phyloP scores from a whole-genome alignment of 2,113 vertebrate genomes.

The Bos javanicus region DNA sequence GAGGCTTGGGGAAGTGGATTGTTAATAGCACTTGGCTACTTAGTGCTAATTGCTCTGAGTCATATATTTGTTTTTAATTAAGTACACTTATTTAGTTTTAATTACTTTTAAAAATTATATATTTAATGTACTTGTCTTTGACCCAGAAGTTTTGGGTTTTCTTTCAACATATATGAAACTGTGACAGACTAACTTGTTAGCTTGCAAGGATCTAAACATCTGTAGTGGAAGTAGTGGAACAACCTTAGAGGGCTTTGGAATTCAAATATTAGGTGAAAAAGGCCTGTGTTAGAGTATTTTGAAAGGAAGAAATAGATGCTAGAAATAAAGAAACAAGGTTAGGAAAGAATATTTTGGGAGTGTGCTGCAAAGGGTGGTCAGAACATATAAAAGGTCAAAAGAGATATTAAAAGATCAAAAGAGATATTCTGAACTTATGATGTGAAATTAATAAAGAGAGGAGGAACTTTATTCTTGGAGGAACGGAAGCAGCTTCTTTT shows the following conservation, averaged over 20 bases:
- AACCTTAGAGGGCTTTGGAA: not conserved
- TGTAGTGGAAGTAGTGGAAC: not conserved
- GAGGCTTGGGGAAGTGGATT: not conserved
- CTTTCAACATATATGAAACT: not conserved
- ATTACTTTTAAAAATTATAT: not conserved
- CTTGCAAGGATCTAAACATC: not conserved
- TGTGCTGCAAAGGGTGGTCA: not conserved
- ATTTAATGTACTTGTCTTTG: not conserved
- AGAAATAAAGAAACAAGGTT: conserved; percentile 27
- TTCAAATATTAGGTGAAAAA: not conserved
- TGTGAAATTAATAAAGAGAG: not conserved
- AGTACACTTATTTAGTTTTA: not conserved
- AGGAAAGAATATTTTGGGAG: conserved; percentile 50
- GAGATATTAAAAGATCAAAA: not conserved
- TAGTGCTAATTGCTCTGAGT: not conserved
- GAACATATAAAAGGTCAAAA: not conserved
- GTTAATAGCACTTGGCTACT: not conserved
- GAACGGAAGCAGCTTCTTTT: not conserved
- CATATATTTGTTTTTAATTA: not conserved
- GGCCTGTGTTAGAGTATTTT: not conserved
- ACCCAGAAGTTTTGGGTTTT: not conserved
- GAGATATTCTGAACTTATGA: not conserved
- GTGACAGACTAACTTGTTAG: not conserved
- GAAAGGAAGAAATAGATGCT: conserved; percentile 9
- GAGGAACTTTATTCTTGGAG: not conserved